Evolutionary conservation across 2,888 invertebrate species (phyloP).

Genomic region (Eupithecia exiguata): DNA sequence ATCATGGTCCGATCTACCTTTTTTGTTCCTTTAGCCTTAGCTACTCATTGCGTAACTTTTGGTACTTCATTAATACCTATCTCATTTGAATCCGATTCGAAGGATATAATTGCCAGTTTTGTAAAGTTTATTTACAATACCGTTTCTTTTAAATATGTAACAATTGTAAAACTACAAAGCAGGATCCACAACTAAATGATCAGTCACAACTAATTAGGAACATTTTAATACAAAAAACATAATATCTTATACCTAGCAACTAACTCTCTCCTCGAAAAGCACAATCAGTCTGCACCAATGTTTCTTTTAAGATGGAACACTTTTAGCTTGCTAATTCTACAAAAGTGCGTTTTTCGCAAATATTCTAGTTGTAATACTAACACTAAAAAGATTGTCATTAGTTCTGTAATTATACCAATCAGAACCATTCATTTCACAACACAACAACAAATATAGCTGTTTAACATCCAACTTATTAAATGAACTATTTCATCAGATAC

Average conservation of each 20-base stretch:
- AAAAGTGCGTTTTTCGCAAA: neutral
- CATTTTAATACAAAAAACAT: slow-evolving; percentile 76
- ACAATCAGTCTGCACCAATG: slow-evolving; percentile 76
- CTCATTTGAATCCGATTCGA: neutral
- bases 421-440: neutral
- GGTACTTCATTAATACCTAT: neutral
- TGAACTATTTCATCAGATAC: neutral
- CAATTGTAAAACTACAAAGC: slow-evolving; percentile 58
- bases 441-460: neutral
- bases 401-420: neutral
- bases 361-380: neutral
- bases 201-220: slow-evolving; percentile 75
- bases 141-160: slow-evolving; percentile 39
- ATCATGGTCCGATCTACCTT: neutral
- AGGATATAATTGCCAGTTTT: neutral
- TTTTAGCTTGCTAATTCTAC: neutral
- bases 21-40: neutral
- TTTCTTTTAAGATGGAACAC: slow-evolving; percentile 37
- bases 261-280: slow-evolving; percentile 67
- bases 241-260: slow-evolving; percentile 59
- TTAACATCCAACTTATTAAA: neutral
- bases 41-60: neutral
- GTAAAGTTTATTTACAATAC: slow-evolving; percentile 1
- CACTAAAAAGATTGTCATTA: neutral
- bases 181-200: slow-evolving; percentile 50